phyloP scores from a whole-genome alignment of 2,113 vertebrate species.

The Arenaria interpres region DNA sequence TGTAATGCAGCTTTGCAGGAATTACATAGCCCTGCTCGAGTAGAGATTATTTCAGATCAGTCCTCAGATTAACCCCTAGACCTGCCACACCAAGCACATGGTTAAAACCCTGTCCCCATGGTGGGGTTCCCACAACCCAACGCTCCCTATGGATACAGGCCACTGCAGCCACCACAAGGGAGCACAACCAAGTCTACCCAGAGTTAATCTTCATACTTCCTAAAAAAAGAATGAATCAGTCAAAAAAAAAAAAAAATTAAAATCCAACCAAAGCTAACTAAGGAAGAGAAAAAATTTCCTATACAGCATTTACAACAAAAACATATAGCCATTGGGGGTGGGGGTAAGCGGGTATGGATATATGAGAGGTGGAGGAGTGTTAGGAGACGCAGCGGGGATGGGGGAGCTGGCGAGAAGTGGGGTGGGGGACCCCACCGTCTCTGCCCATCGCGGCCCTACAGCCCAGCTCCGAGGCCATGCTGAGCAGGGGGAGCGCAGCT shows the following conservation, averaged over 20 bases:
- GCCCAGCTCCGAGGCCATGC: background rate
- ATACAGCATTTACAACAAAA: slow-evolving; percentile 86
- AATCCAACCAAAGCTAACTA: slow-evolving; percentile 66
- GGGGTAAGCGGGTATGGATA: slow-evolving; percentile 57
- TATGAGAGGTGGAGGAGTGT: slow-evolving; percentile 61
- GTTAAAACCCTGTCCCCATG: background rate
- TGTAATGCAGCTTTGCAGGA: slow-evolving; percentile 90
- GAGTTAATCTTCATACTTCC: slow-evolving; percentile 69
- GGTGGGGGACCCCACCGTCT: background rate
- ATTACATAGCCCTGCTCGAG: slow-evolving; percentile 80
- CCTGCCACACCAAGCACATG: slow-evolving; percentile 56
- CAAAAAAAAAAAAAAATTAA: background rate
- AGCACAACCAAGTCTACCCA: slow-evolving; percentile 9
- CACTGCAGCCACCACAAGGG: background rate
- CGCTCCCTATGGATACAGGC: background rate
- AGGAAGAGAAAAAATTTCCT: slow-evolving; percentile 70
- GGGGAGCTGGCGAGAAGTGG: background rate
- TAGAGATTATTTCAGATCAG: slow-evolving; percentile 69
- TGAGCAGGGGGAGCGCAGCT: background rate
- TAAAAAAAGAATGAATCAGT: slow-evolving; percentile 17
- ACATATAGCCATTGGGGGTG: slow-evolving; percentile 57
- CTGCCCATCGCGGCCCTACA: background rate
- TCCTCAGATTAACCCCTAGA: slow-evolving; percentile 75
- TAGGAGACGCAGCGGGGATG: background rate
- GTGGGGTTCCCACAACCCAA: background rate